Conservation (phyloP, 1,140 invertebrate genomes). For the Trachymyrmex septentrionalis region DNA sequence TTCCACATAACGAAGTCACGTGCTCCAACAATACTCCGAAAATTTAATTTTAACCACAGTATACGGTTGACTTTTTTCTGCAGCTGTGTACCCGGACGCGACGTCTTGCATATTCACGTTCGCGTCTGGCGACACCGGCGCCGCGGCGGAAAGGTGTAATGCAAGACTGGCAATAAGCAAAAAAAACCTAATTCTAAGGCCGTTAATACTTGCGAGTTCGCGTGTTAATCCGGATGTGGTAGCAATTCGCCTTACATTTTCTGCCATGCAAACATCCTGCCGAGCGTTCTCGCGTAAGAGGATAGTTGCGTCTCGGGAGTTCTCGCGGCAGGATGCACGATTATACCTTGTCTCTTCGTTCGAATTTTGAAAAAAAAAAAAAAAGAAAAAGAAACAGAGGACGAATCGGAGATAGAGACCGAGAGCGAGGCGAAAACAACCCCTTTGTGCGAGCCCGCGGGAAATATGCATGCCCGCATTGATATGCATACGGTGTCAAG, state of each 20-base stretch:
- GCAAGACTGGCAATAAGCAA: constrained; percentile 19
- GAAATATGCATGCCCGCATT: constrained; percentile 67
- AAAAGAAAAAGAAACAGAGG: background rate
- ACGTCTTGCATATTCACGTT: constrained; percentile 8
- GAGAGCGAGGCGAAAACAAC: constrained; percentile 47
- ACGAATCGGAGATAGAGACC: background rate
- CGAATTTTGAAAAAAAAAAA: constrained; percentile 22
- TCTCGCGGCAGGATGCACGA: constrained; percentile 5
- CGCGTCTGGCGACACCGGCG: background rate
- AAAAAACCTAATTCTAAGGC: constrained; percentile 32
- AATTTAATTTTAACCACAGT: constrained; percentile 46
- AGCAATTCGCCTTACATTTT: constrained; percentile 38
- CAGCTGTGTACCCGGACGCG: background rate
- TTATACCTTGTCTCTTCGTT: constrained; percentile 37
- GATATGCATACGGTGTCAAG: constrained; percentile 66
- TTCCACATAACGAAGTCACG: constrained; percentile 27
- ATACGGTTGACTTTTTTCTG: background rate
- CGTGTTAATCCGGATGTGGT: constrained; percentile 29
- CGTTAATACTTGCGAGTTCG: constrained; percentile 31
- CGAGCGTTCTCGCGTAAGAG: background rate
- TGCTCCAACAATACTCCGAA: constrained; percentile 29
- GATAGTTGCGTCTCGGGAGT: constrained; percentile 23
- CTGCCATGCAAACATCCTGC: constrained; percentile 20
- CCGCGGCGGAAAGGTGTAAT: background rate
- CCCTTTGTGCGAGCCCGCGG: constrained; percentile 52